A percentile compares a stretch with the other conserved stretches of the same genome.
phyloP scores from a whole-genome alignment of 2,888 invertebrate genomes.

The Drosophila sordidapex region DNA sequence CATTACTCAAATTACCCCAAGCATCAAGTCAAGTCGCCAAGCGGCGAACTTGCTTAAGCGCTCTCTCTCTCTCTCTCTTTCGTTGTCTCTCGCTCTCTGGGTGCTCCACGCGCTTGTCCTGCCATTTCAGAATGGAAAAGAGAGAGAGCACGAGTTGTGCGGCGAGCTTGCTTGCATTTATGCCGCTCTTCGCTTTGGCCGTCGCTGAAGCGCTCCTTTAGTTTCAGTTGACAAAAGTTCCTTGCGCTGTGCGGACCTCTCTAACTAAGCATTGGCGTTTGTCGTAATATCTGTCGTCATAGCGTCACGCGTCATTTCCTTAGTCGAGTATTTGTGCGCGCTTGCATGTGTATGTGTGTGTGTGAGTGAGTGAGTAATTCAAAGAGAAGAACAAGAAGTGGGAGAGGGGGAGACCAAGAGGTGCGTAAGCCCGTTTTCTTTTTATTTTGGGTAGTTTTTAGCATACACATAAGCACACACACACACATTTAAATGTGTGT shows the following conservation, averaged over 20 bases:
- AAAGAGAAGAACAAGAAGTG: slow-evolving; percentile 37
- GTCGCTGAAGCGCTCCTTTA: slow-evolving; percentile 52
- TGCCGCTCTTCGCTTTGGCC: slow-evolving; percentile 38
- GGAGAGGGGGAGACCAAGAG: slow-evolving; percentile 32
- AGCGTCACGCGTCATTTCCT: slow-evolving; percentile 71
- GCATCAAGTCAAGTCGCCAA: slow-evolving; percentile 11
- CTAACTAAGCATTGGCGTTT: slow-evolving; percentile 25
- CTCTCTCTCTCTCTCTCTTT: not conserved
- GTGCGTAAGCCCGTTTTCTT: slow-evolving; percentile 35
- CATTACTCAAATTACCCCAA: slow-evolving; percentile 25
- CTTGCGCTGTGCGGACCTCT: slow-evolving; percentile 66
- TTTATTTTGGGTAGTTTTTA: slow-evolving; percentile 49
- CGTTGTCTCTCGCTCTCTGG: not conserved
- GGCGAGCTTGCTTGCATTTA: slow-evolving; percentile 41
- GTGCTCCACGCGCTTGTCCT: slow-evolving; percentile 43
- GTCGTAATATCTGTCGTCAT: slow-evolving; percentile 46
- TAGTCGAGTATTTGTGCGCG: slow-evolving; percentile 26
- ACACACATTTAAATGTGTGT: slow-evolving; percentile 33
- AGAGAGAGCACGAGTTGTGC: slow-evolving; percentile 16
- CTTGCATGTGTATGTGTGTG: slow-evolving; percentile 25
- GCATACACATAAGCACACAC: slow-evolving; percentile 32
- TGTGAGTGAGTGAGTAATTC: slow-evolving; percentile 46
- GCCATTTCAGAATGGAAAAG: slow-evolving; percentile 9
- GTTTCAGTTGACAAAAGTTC: slow-evolving; percentile 75
- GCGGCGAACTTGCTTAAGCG: slow-evolving; percentile 39